Evolutionary conservation across 2,888 invertebrate genomes (phyloP).

Genomic region (Pasiphila rectangulata): DNA sequence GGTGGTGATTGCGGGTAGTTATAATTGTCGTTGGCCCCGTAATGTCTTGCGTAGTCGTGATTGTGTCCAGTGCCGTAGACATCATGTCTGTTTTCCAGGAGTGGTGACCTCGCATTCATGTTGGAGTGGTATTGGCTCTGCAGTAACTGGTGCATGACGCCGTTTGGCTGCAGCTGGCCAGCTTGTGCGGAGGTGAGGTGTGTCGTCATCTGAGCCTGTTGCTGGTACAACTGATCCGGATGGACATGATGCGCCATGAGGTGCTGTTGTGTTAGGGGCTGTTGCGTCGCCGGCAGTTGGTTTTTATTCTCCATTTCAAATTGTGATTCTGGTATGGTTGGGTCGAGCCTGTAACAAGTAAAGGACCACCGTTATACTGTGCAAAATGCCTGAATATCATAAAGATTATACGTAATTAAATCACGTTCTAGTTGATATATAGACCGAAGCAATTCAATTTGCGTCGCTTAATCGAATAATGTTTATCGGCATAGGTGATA

Average conservation of each 20-base stretch:
- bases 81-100: slow-evolving; percentile 80
- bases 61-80: slow-evolving; percentile 79
- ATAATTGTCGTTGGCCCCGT: slow-evolving; percentile 79
- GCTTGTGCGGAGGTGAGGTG: slow-evolving; percentile 64
- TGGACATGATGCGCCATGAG: slow-evolving; percentile 75
- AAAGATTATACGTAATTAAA: slow-evolving; percentile 13
- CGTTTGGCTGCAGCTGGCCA: slow-evolving; percentile 74
- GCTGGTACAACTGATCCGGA: slow-evolving; percentile 73
- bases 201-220: slow-evolving; percentile 65
- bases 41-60: slow-evolving; percentile 77
- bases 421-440: slow-evolving; percentile 46
- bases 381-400: not conserved
- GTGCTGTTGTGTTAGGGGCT: slow-evolving; percentile 75
- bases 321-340: slow-evolving; percentile 83
- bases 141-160: slow-evolving; percentile 78
- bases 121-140: slow-evolving; percentile 74
- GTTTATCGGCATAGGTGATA: slow-evolving; percentile 54
- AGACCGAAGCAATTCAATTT: slow-evolving; percentile 54
- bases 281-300: slow-evolving; percentile 75
- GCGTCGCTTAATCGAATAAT: slow-evolving; percentile 52
- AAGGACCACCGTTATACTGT: slow-evolving; percentile 20
- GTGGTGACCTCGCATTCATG: slow-evolving; percentile 73
- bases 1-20: slow-evolving; percentile 76
- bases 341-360: slow-evolving; percentile 84
- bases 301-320: slow-evolving; percentile 85